Base-by-base conservation (phyloP, 1,140 invertebrate genomes). In the Phocides pigmalion region DNA sequence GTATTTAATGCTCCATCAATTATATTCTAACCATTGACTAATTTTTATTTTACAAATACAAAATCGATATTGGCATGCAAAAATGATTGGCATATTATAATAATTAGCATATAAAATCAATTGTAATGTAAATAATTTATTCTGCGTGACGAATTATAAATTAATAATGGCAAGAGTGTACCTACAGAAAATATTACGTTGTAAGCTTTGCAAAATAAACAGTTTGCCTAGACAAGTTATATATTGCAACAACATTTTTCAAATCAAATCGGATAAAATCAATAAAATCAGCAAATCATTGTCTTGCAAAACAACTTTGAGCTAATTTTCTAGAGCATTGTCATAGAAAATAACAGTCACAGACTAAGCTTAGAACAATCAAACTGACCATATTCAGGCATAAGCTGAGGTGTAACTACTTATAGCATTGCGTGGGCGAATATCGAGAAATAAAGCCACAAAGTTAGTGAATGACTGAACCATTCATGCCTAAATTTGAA, bases 371-470 rank as follows among this genome's bases (percentile, higher is more conserved):
- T 4, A 39, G 35, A 14, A 39, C n/a, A 14, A 14, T 39, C 35
- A 39, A 11, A n/a, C 35, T 14, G 35, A 11, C 35, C 35, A 39
- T 39, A 39, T 39, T 39, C 35, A 39, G 35, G 12, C 35, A 39
- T 39, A 39, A 39, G 35, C 35, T 39, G 35, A 39, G 28, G 28
- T 32, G 35, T 39, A 39, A 39, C 35, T 14, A 12, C 12, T 14
- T 14, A 14, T 4, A 14, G 4, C 4, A 15, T 3, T 22, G 11
- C 42, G 42, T 46, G 11, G 42, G 42, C 42, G 12, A 12, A 4
- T 46, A 46, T 46, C 42, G 17, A 20, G 16, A 44, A 46, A 46
- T 20, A 20, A 20, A 3, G n/a, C 42, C 42, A 22, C 42, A 46
- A 3, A 22, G 9, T 17, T 9, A 32, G 28, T 12, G 35, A 46